Conservation (phyloP, 2,888 invertebrate genomes). For the Oxyscelio sp. region DNA sequence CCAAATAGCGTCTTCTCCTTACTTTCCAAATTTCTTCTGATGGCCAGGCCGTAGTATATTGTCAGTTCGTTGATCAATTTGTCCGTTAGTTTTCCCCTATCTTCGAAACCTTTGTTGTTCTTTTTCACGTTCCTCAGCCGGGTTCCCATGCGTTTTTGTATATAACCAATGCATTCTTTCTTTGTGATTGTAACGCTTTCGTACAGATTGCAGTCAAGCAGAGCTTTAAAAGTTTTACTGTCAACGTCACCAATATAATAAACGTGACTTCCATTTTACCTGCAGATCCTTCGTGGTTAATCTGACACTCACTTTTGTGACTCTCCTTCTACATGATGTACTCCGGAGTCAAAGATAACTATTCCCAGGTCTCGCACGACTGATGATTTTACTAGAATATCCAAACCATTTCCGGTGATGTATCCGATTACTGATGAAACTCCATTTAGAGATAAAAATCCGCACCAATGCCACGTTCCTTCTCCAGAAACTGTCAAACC, state of each 20-base stretch:
- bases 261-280: conserved; percentile 9
- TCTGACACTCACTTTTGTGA: background rate
- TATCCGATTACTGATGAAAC: conserved; percentile 73
- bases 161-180: conserved; percentile 23
- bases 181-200: conserved; percentile 1
- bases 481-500: conserved; percentile 64
- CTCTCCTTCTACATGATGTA: background rate
- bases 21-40: conserved; percentile 44
- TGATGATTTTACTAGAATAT: conserved; percentile 7
- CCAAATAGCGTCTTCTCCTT: conserved; percentile 27
- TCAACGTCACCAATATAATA: conserved; percentile 17
- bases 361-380: conserved; percentile 11
- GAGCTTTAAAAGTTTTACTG: conserved; percentile 16
- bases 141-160: background rate
- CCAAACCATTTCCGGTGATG: conserved; percentile 36
- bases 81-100: conserved; percentile 61
- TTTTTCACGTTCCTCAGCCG: conserved; percentile 53
- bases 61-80: conserved; percentile 50
- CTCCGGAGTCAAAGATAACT: background rate
- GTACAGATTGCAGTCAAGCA: conserved; percentile 4
- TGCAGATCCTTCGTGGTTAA: conserved; percentile 14
- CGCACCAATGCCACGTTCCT: background rate
- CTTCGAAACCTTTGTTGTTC: conserved; percentile 28
- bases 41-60: conserved; percentile 57
- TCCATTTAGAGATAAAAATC: background rate